Evolutionary conservation across 2,888 invertebrate species (phyloP), one percentile per base, ranked within the genome.

Genomic region (Standfussiana lucernea): DNA sequence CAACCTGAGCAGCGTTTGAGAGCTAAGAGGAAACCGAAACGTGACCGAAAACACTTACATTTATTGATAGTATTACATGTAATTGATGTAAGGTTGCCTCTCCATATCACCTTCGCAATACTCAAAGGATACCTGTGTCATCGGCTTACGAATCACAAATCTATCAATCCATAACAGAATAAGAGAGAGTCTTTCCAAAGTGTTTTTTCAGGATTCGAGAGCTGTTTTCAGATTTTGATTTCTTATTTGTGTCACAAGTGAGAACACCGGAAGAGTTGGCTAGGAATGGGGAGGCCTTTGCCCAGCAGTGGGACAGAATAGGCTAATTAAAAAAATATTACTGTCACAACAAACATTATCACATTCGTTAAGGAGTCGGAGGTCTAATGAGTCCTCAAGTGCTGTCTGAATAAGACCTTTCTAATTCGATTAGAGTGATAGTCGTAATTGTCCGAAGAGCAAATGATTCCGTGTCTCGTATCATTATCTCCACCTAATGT

Each of bases 1-100:
- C 62, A 42, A 53, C 28, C 21, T 56, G 47, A 72, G 53, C 81
- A 59, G 32, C 32, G 40, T 10, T 47, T 75, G 65, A 64, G 64
- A 62, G 59, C 69, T 66, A 75, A 82, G 68, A 71, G 69, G 78
- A 77, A 80, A 62, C 80, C 77, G 61, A 67, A n/a, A 74, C 80
- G 79, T 83, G 81, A 69, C 73, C 75, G n/a, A 56, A 62, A 65
- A 67, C 66, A 72, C 61, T 72, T 62, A 50, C 35, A 67, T 70
- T 35, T 66, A 45, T 69, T 42, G 15, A 61, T 56, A n/a, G 35
- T 56, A 66, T 53, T 47, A 74, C 66, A 28, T 53, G 35, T 53
- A 40, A n/a, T 21, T 59, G 21, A 59, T 37, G 35, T 45, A 67
- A 42, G 40, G 37, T 42, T 64, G 37, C 50, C 24, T 66, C 42